These are phyloP conservation scores for Dione vanillae DNA, from an alignment of 2,888 invertebrate species.

Conservation along the genomic window DNA sequence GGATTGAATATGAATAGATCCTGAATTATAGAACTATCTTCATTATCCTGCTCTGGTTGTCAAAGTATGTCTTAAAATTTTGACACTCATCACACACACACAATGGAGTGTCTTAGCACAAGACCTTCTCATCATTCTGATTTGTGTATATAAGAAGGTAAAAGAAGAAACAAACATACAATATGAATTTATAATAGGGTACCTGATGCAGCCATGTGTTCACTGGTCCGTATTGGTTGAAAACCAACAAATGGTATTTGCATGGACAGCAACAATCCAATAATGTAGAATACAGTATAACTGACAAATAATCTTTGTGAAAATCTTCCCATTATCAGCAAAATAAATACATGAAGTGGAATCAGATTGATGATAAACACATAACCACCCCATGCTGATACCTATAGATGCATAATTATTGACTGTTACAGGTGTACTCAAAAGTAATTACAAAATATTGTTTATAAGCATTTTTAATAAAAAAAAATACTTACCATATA, in stretches of 20 bases:
- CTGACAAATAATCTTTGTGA: slow-evolving; percentile 96
- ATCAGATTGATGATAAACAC: slow-evolving; percentile 99
- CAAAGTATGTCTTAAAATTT: no score
- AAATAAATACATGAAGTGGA: slow-evolving; percentile 97
- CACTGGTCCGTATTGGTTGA: slow-evolving; percentile 99
- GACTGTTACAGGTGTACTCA: slow-evolving; percentile 7
- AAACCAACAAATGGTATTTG: slow-evolving; percentile 98
- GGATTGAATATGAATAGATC: no score
- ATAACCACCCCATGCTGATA: slow-evolving; percentile 99
- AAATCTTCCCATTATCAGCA: slow-evolving; percentile 97
- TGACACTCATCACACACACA: no score
- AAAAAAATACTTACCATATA: slow-evolving; percentile 93
- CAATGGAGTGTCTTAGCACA: no score
- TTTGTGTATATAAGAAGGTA: no score
- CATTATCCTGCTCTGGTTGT: no score
- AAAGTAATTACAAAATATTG: background rate
- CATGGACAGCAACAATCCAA: slow-evolving; percentile 98
- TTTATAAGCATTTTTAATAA: background rate
- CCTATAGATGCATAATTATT: slow-evolving; percentile 78
- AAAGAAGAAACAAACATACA: no score
- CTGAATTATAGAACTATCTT: no score
- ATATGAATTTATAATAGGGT: no score
- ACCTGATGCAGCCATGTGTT: slow-evolving; percentile 99
- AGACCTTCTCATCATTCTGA: no score
- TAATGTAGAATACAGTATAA: slow-evolving; percentile 98